These are phyloP conservation scores for Pomatostomus ruficeps DNA, from an alignment of 2,113 vertebrate genomes.

Conservation along the genomic window DNA sequence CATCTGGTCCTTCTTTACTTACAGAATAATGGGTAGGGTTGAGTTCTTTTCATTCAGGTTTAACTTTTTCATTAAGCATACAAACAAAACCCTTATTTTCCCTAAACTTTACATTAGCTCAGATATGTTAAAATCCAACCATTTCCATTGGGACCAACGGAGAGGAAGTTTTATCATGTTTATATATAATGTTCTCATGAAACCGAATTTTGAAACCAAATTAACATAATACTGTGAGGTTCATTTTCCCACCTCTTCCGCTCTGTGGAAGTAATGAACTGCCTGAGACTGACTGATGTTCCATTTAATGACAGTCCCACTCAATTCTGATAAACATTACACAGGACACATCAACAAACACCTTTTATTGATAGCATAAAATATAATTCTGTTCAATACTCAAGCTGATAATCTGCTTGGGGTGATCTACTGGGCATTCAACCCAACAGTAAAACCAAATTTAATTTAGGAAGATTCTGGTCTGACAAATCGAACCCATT, in stretches of 20 bases:
- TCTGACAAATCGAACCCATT: not conserved
- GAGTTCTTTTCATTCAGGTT: not conserved
- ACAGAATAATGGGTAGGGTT: not conserved
- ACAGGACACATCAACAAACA: not conserved
- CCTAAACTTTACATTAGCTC: not conserved
- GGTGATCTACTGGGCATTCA: not conserved
- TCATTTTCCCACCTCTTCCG: not conserved
- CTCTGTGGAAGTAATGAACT: not conserved
- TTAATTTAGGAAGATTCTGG: not conserved
- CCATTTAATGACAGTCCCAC: not conserved
- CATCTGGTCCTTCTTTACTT: not conserved
- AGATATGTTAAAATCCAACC: not conserved
- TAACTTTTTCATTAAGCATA: not conserved
- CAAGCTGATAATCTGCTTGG: not conserved
- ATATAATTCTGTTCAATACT: not conserved
- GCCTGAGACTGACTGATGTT: not conserved
- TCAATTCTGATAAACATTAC: not conserved
- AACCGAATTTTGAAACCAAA: not conserved
- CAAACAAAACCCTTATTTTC: not conserved
- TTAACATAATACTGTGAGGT: not conserved
- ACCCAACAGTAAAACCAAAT: not conserved
- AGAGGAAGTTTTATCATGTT: not conserved
- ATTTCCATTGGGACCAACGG: not conserved
- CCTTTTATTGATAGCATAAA: not conserved
- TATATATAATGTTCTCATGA: not conserved